Conservation (phyloP, 2,113 vertebrate species). For the Sorex araneus region DNA sequence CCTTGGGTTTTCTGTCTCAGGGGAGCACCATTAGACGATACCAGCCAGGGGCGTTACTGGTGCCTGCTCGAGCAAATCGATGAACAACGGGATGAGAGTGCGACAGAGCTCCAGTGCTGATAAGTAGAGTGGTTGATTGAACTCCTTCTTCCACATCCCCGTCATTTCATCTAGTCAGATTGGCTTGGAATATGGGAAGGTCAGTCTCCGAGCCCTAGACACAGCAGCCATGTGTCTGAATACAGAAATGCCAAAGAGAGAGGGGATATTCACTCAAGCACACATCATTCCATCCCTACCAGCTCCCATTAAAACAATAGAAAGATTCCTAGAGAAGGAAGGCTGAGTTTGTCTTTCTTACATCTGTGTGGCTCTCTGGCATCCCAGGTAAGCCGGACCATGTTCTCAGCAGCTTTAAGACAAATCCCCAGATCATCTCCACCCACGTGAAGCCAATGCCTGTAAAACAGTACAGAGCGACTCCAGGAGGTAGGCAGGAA, state of each 20-base stretch:
- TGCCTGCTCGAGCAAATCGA: too few species aligned
- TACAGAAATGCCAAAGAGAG: background rate
- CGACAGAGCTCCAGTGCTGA: too few species aligned
- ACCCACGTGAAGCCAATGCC: background rate
- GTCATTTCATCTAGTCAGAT: background rate
- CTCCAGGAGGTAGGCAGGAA: background rate
- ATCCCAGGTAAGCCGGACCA: background rate
- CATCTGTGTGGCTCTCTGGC: background rate
- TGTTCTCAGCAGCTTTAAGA: background rate
- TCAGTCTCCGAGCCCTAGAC: too few species aligned
- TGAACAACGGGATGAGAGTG: too few species aligned
- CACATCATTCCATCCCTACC: too few species aligned
- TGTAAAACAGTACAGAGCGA: background rate
- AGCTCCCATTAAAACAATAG: background rate
- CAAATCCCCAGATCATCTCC: too few species aligned
- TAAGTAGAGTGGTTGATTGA: background rate
- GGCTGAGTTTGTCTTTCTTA: background rate
- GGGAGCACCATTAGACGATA: too few species aligned
- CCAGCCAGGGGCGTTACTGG: too few species aligned
- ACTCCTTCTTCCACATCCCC: background rate
- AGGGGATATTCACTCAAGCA: background rate
- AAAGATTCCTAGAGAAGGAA: background rate
- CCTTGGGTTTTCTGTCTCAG: too few species aligned
- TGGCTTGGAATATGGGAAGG: background rate
- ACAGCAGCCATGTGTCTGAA: rapidly evolving